Evolutionary conservation across 2,113 vertebrate species (phyloP), one percentile per base, ranked within the genome.

Genomic region (Centropus unirufus): DNA sequence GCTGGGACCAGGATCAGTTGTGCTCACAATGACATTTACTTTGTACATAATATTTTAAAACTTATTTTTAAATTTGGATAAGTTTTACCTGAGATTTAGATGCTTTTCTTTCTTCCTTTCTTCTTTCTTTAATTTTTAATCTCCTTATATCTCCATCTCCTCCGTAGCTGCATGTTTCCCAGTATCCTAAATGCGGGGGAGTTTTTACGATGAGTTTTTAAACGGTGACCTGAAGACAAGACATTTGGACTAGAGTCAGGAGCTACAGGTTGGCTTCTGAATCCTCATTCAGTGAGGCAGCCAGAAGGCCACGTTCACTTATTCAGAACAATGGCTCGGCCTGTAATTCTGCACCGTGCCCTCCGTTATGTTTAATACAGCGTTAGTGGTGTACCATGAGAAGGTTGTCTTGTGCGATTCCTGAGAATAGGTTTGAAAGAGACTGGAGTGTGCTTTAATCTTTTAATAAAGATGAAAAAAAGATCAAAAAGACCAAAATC

Each of bases 1-100:
- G 13, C 39, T 54, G 44, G 61, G 39, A 40, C 29, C 34, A 29
- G 74, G 49, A 26, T 72, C 68, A 82, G 66, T 75, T 79, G 46
- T 83, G 77, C 49, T 95, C 51, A 1, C 39, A 13, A 77, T 95
- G 95, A 92, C 87, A 82, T 92, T 95, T 93, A n/a, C 89, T 84
- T 84, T 82, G 44, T 51, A 85, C 24, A 4, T 26, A 59, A 42
- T 58, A 16, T n/a, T 89, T 87, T 84, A 49, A 78, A 36, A 9
- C 93, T 81, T 83, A 12, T 51, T 78, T 92, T 81, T 73, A 87
- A 54, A 76, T 87, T 93, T 84, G 62, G 44, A 9, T 44, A 40
- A 12, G 29, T 52, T 87, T 95, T 82, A 91, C 40, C 49, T 40
- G 49, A 91, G 81, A 73, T 75, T 87, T 72, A 75, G 63, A 16